Base-by-base conservation (phyloP, 2,113 vertebrate species). In the Falcunculus frontatus region DNA sequence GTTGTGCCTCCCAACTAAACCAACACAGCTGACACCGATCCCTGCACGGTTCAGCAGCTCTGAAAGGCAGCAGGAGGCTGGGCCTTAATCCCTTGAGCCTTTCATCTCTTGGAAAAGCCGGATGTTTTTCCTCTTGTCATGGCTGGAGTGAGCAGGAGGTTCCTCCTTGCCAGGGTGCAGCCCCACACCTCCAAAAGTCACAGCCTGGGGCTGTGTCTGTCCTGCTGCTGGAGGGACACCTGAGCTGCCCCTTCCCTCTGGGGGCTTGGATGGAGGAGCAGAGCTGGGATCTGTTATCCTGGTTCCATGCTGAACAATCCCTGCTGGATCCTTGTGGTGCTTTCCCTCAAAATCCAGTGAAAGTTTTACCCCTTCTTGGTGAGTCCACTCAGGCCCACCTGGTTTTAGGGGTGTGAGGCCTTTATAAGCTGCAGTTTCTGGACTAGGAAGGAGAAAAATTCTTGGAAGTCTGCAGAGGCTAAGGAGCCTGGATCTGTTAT, bases 31-130 rank as follows among this genome's bases (percentile, higher is more conserved):
- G 91, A 73, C 87, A 44, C 10, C 9, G 46, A 35, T 79, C 29
- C 44, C 74, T 16, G 94, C 93, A 87, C 39, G 87, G 46, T 83
- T 95, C 93, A 91, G 91, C 70, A 8, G 91, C 89, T 91, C 89
- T 41, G 47, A 96, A 94, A 95, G 91, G 93, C 92, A 17, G 50
- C 67, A 19, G 94, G 70, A 67, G 68, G 77, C 81, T 89, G 94
- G 84, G 89, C 84, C 46, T 53, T 93, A 93, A 96, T 95, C 91
- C 63, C 76, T 22, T 49, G 75, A 94, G 87, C 84, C 84, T 94
- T 95, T 95, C 87, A 96, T 91, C 65, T 87, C 16, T 25, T 2
- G 26, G 74, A 85, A 53, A 80, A 96, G 87, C 70, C 4, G 63
- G 93, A 90, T 91, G 10, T 82, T 87, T 93, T 80, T 57, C 87